Conservation (phyloP, 2,888 invertebrate genomes). For the Cistogaster globosa region DNA sequence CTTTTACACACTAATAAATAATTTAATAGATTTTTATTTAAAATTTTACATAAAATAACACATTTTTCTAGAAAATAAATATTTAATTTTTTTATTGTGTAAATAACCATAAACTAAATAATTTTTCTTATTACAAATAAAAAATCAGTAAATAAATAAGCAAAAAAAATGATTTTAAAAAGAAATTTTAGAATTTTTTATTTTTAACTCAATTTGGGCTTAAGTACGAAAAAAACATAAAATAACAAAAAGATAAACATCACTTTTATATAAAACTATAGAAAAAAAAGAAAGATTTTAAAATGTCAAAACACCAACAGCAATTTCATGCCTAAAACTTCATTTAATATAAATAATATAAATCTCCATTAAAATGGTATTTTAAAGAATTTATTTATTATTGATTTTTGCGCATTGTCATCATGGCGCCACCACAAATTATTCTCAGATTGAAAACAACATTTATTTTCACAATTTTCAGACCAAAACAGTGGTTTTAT, state of each 20-base stretch:
- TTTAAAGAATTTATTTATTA: constrained; percentile 77
- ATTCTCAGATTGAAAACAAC: constrained; percentile 9
- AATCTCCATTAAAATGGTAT: constrained; percentile 81
- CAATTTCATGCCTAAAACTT: background rate
- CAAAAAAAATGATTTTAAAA: constrained; percentile 27
- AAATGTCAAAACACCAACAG: constrained; percentile 24
- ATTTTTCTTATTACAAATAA: no score
- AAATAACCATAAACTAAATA: constrained; percentile 45
- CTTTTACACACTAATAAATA: no score
- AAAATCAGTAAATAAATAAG: no score
- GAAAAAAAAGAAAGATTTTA: background rate
- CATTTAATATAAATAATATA: constrained; percentile 73
- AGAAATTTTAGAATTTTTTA: constrained; percentile 23
- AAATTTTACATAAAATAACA: background rate
- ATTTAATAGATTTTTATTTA: no score
- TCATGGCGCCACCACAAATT: constrained; percentile 74
- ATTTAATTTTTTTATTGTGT: constrained; percentile 57
- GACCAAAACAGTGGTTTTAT: background rate
- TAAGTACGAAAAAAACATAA: constrained; percentile 15
- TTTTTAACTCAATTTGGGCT: constrained; percentile 43
- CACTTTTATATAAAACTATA: background rate
- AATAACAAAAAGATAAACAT: constrained; percentile 8
- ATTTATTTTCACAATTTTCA: background rate
- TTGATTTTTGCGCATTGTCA: constrained; percentile 69
- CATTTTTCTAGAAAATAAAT: constrained; percentile 32